Conservation (phyloP, 2,797 vertebrate genomes). For the Acanthurus lineatus region DNA sequence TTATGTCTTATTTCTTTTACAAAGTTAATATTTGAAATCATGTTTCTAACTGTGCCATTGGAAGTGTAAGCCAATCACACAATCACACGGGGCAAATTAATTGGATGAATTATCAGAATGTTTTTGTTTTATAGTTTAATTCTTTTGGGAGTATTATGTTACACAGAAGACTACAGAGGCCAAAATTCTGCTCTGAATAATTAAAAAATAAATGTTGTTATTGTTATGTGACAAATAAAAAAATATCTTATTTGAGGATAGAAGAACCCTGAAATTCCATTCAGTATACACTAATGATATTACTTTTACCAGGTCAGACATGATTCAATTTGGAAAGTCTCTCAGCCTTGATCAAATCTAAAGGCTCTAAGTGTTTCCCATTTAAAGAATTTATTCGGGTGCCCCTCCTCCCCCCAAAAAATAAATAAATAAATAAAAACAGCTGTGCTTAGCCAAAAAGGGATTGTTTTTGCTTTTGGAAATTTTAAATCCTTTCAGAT, state of each 20-base stretch:
- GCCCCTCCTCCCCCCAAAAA: too few relatives aligned
- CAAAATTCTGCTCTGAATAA: slow-evolving; percentile 57
- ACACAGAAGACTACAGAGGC: slow-evolving; percentile 51
- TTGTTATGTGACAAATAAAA: slow-evolving; percentile 51
- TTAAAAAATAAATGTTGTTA: slow-evolving; percentile 38
- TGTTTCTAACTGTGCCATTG: slow-evolving; percentile 74
- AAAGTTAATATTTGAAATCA: slow-evolving; percentile 75
- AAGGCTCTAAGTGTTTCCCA: slow-evolving; percentile 43
- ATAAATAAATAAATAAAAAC: background rate
- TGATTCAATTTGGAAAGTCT: slow-evolving; percentile 49
- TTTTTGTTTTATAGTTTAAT: slow-evolving; percentile 55
- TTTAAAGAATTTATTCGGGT: slow-evolving; percentile 32
- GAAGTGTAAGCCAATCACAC: slow-evolving; percentile 72
- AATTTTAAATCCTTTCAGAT: slow-evolving; percentile 33
- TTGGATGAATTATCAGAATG: slow-evolving; percentile 48
- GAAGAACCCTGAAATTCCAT: slow-evolving; percentile 44
- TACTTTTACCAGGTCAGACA: slow-evolving; percentile 54
- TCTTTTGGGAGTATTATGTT: slow-evolving; percentile 50
- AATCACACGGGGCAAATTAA: slow-evolving; percentile 61
- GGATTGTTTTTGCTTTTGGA: slow-evolving; percentile 10
- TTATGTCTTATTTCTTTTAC: slow-evolving; percentile 70
- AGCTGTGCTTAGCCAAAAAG: slow-evolving; percentile 20
- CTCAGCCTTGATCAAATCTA: slow-evolving; percentile 58
- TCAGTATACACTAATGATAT: slow-evolving; percentile 50
- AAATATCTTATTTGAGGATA: slow-evolving; percentile 34